Percentiles rank a stretch among this genome's conserved stretches.
These are phyloP conservation scores for Drosophila eugracilis DNA, from an alignment of 1,140 invertebrate genomes.

Conservation along the genomic window DNA sequence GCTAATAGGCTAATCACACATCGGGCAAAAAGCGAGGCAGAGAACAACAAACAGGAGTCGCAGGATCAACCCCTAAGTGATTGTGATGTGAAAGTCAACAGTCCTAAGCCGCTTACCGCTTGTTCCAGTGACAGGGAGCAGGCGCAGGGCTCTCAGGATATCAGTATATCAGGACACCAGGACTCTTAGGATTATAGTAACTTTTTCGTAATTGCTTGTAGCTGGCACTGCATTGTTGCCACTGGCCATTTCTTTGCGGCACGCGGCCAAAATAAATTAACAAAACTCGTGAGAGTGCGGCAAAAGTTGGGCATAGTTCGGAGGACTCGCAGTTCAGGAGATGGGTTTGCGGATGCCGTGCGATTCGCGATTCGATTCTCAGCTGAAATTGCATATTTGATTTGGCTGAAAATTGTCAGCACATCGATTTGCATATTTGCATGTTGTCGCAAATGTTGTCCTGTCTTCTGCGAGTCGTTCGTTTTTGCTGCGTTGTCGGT, in stretches of 20 bases:
- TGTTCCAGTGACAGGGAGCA: slow-evolving; percentile 73
- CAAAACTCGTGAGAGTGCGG: slow-evolving; percentile 67
- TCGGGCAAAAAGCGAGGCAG: slow-evolving; percentile 68
- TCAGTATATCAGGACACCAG: slow-evolving; percentile 7
- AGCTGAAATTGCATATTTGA: slow-evolving; percentile 68
- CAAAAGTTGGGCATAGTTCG: slow-evolving; percentile 8
- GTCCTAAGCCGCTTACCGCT: slow-evolving; percentile 79
- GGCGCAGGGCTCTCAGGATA: slow-evolving; percentile 43
- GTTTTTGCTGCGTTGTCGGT: slow-evolving; percentile 27
- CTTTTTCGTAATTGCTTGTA: slow-evolving; percentile 80
- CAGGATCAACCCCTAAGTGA: slow-evolving; percentile 72
- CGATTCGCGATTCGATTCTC: slow-evolving; percentile 41
- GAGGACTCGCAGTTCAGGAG: neutral
- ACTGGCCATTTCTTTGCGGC: slow-evolving; percentile 65
- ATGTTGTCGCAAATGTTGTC: slow-evolving; percentile 68
- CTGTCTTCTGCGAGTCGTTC: slow-evolving; percentile 37
- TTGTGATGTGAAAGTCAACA: slow-evolving; percentile 79
- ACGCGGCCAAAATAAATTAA: slow-evolving; percentile 82
- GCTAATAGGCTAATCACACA: slow-evolving; percentile 82
- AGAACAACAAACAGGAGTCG: slow-evolving; percentile 51
- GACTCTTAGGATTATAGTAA: slow-evolving; percentile 70
- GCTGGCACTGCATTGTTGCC: slow-evolving; percentile 46
- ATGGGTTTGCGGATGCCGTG: slow-evolving; percentile 5
- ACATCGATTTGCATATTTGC: slow-evolving; percentile 79
- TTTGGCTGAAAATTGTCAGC: slow-evolving; percentile 77